Base-by-base conservation (phyloP, 2,888 invertebrate genomes). In the Acanthosepion lycidas region DNA sequence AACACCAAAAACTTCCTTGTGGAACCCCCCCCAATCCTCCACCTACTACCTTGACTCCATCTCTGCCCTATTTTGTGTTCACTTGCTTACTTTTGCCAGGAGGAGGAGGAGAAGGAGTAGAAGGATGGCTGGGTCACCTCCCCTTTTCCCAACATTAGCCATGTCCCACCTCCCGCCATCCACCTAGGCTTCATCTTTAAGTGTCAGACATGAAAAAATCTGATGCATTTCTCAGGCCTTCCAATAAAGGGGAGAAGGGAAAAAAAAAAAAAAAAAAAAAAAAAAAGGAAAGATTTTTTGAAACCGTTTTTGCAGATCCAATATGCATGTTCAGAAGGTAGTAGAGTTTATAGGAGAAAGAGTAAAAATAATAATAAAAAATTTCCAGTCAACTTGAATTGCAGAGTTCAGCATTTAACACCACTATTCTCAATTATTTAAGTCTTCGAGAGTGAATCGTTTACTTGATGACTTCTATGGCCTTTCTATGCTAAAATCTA, bases 221-320 rank as follows among this genome's bases (percentile, higher is more conserved):
- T 78, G 78, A 78, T 78, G 78, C 78, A n/a, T 78, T 78, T 78
- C 78, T 78, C 78, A 33, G 78, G 78, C 78, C 78, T 78, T 78
- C 26, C 6, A 9, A 28, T 64, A 28, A n/a, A 28, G 28, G 15
- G n/a, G n/a, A 78, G 9, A 78, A 33, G n/a, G n/a, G 33, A 3
- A n/a, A 15, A 12, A n/a, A 78, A 33, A n/a, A n/a, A n/a, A n/a
- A n/a, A 78, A 0, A n/a, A n/a, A 78, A n/a, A 78, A 5, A n/a
- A 78, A 78, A 78, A 8, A n/a, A n/a, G 1, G 1, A 78, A 9
- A 78, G 78, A 15, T 33, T 78, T n/a, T 78, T 12, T n/a, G 33
- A 33, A 78, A 78, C n/a, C 12, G 33, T 78, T 78, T 78, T 78
- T 78, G n/a, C 78, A 78, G 78, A 78, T 33, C 15, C 18, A 78